Base-by-base conservation (phyloP, 2,888 invertebrate genomes). In the Agapostemon virescens region DNA sequence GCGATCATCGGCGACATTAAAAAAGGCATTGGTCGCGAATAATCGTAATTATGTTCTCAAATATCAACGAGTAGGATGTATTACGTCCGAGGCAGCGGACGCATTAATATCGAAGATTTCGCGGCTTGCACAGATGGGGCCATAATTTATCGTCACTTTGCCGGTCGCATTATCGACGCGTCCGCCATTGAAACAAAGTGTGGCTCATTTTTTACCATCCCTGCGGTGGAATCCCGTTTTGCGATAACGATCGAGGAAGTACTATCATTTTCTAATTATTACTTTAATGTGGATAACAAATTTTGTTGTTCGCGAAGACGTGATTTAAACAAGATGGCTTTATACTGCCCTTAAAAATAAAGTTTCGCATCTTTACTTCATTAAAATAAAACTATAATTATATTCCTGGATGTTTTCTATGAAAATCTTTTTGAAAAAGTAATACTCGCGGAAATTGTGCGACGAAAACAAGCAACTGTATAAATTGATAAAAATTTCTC, bases 121-220 rank as follows among this genome's bases (percentile, higher is more conserved):
- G 45, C 69, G 26, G 45, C 61, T 42, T 23, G 67, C 49, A 52
- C 70, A 67, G 17, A 15, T 45, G 30, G 42, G 26, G 17, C 20
- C n/a, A 49, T 74, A 74, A 79, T 71, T 79, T 68, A 79, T 64
- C 42, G 26, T 42, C 26, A 30, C 36, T 75, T 69, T 58, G 38
- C 13, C 40, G 42, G 13, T 7, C 49, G 1, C 45, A 55, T 55
- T 69, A 58, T 69, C 63, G 69, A 36, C 36, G 58, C 45, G 45
- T 17, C 23, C 38, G 33, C 42, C 26, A 26, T 23, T 42, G 38
- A 68, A 52, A 79, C 73, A 74, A 79, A 70, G 69, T 9, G 52
- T 45, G 63, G 15, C 42, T 52, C 23, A 33, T 63, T 40, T 23
- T 72, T 64, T 42, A 36, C 23, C 38, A 15, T 30, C 20, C 13